Base-by-base conservation (phyloP, 2,888 invertebrate genomes). In the Drosophila koepferae region DNA sequence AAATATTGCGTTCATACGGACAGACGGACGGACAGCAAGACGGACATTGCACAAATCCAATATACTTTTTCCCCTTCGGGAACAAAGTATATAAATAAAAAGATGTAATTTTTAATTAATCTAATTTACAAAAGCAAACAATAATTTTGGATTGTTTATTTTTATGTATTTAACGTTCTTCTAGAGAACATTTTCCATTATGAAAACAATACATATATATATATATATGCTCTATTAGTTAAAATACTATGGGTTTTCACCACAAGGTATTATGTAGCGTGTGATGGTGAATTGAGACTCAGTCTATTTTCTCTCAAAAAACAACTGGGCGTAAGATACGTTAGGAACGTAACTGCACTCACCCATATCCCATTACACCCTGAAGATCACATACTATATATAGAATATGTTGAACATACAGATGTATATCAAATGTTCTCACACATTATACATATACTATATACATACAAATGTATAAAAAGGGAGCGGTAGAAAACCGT, bases 301-400 rank as follows among this genome's bases (percentile, higher is more conserved):
- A 77, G 77, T 79, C 77, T 75, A 36, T 79, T 60, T 75, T 77
- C 77, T 77, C 79, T 77, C 62, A 63, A 53, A 72, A 64, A 78
- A 78, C 31, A 66, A 53, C 36, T 44, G 71, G 59, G 43, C 20
- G 43, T 28, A 28, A 40, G 18, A 43, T 56, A 53, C 64, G 40
- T 12, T 23, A 6, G 8, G 16, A 66, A 12, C 38, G 53, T 18
- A 41, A 40, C 16, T 8, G 16, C 38, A 9, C 18, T 7, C 44
- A 20, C 40, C 28, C 23, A 8, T n/a, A 56, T 41, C 20, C 36
- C 55, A 41, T 34, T 41, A 49, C 38, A 65, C 51, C 54, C 43
- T 54, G 43, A 67, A 40, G 14, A 55, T 63, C 41, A 69, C 20
- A 53, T 54, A 34, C 16, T 56, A 56, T 59, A 38, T 44, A 62